Base-by-base conservation (phyloP, 2,888 invertebrate genomes). In the Anagyrus pseudococci region DNA sequence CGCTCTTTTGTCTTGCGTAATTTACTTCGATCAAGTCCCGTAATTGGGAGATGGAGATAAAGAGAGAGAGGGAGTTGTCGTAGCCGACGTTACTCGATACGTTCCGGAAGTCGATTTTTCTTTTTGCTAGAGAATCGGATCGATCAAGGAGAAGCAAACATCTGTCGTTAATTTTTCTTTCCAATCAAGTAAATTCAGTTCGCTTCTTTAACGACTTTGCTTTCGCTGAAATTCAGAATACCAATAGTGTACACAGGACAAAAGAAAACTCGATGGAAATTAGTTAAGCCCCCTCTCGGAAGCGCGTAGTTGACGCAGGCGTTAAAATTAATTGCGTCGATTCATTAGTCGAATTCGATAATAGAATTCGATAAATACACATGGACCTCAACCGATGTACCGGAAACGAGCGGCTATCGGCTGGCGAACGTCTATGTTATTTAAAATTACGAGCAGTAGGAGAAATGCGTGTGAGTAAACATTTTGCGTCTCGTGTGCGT, bases 381-480 rank as follows among this genome's bases (percentile, higher is more conserved):
- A 10, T 2, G 2, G 13, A 37, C 33, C 4, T 29, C 6, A 4
- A 37, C 33, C 10, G 33, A 37, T 29, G 29, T 29, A 37, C 15
- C 33, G 33, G 33, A 37, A 37, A 37, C 2, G 33, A 2, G n/a
- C n/a, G n/a, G n/a, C n/a, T n/a, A n/a, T n/a, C 3, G 10, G 33
- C 33, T 37, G 33, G n/a, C n/a, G n/a, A 43, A 25, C 26, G 26
- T 43, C 19, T 3, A n/a, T n/a, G 46, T 46, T 55, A 55, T 55
- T 55, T 55, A 55, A 46, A 46, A 55, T 41, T 37, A 48, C 25
- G 17, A 13, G 15, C 15, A n/a, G 17, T 13, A 6, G 2, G 47
- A 25, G 6, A 15, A 22, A 52, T 41, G 10, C 2, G 19, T 17
- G 20, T 15, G 2, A 37, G 40, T 57, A 57, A 48, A 48, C 48